Conservation (phyloP, 37 sponge, comb jelly and placozoan genomes). For the Spongia lamella region DNA sequence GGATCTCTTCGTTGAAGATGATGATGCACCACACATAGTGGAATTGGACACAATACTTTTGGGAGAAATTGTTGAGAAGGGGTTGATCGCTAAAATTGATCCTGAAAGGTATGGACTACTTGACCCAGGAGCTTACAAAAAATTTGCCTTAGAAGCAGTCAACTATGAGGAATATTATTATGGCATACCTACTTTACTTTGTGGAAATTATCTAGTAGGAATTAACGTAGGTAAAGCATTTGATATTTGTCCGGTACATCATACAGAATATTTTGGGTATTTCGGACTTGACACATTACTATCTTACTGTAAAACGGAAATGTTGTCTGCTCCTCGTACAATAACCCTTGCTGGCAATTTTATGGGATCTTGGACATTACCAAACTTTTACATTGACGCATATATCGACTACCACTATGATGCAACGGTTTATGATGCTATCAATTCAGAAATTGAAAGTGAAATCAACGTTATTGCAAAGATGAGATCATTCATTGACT, state of each 20-base stretch:
- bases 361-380: slow-evolving; percentile 24
- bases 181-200: slow-evolving; percentile 37
- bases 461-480: not conserved
- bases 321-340: slow-evolving; percentile 2
- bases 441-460: slow-evolving; percentile 7
- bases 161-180: not conserved
- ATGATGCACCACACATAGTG: slow-evolving; percentile 21
- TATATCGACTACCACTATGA: slow-evolving; percentile 26
- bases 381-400: slow-evolving; percentile 35
- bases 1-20: not conserved
- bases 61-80: slow-evolving; percentile 17
- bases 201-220: slow-evolving; percentile 43
- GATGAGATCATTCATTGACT: not conserved
- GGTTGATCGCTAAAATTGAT: too few species aligned
- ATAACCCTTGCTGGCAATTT: slow-evolving; percentile 2
- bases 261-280: slow-evolving; percentile 17
- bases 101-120: not conserved
- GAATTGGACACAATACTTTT: slow-evolving; percentile 43
- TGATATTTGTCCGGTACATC: slow-evolving; percentile 2
- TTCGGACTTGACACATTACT: not conserved
- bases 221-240: slow-evolving; percentile 11
- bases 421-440: slow-evolving; percentile 6
- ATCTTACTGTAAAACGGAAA: slow-evolving; percentile 5
- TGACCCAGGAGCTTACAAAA: not conserved
- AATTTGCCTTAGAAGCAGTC: slow-evolving; percentile 27